phyloP scores from a whole-genome alignment of 2,888 invertebrate species.

The Drosophila koepferae region DNA sequence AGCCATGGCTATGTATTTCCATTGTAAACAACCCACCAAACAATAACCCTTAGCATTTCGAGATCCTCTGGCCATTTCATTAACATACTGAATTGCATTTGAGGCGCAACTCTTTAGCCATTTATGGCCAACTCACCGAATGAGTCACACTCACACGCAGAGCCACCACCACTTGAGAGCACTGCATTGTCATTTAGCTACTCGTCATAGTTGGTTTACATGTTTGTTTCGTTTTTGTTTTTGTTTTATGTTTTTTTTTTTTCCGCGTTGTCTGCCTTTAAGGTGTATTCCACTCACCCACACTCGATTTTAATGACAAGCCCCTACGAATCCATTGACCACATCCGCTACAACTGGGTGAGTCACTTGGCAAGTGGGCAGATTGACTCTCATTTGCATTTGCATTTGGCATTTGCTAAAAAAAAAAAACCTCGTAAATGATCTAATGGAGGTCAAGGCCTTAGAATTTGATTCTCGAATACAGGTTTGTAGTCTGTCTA shows the following conservation, averaged over 20 bases:
- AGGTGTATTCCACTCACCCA: constrained; percentile 55
- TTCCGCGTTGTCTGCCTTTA: constrained; percentile 31
- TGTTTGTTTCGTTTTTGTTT: constrained; percentile 1
- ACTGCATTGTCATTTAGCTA: constrained; percentile 46
- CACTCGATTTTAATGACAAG: constrained; percentile 56
- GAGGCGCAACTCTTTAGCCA: constrained; percentile 8
- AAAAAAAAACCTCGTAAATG: constrained; percentile 20
- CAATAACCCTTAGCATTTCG: constrained; percentile 31
- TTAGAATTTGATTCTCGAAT: constrained; percentile 9
- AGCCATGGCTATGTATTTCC: constrained; percentile 27
- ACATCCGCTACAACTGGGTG: constrained; percentile 58
- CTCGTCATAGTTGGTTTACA: constrained; percentile 50
- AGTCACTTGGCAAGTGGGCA: constrained; percentile 38
- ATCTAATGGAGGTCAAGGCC: constrained; percentile 45
- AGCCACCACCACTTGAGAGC: constrained; percentile 20
- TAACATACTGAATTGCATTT: constrained; percentile 24
- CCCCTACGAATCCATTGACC: constrained; percentile 58
- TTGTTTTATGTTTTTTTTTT: not conserved
- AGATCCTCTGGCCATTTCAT: constrained; percentile 36
- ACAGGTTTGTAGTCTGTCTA: constrained; percentile 3
- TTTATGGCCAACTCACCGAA: constrained; percentile 45
- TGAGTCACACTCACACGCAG: constrained; percentile 42
- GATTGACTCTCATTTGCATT: constrained; percentile 46
- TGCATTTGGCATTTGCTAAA: constrained; percentile 42
- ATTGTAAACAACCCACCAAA: constrained; percentile 3